Evolutionary conservation across 2,113 vertebrate species (phyloP).

Genomic region (Vombatus ursinus): DNA sequence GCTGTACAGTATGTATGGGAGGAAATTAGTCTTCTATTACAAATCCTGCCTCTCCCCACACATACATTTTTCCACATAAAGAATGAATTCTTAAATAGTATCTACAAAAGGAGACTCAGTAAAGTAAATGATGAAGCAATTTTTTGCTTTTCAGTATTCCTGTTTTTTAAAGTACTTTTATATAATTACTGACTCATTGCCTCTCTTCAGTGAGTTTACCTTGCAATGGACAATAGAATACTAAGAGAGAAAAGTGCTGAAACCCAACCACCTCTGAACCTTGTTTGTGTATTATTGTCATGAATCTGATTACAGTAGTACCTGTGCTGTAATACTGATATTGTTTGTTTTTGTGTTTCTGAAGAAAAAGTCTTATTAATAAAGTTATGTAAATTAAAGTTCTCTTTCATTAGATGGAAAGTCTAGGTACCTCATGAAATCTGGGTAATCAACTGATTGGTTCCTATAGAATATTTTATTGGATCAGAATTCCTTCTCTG

Average conservation of each 20-base stretch:
- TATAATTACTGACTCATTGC: conserved; percentile 34
- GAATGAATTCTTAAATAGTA: conserved; percentile 32
- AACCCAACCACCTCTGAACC: conserved; percentile 55
- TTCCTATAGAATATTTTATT: conserved; percentile 34
- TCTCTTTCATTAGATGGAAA: conserved; percentile 64
- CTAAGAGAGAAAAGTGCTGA: conserved; percentile 17
- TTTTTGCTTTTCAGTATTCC: conserved; percentile 48
- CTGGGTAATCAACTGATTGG: neutral
- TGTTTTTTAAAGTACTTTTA: conserved; percentile 30
- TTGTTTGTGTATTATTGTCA: conserved; percentile 47
- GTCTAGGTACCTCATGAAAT: conserved; percentile 25
- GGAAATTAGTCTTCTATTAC: neutral
- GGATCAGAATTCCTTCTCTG: conserved; percentile 12
- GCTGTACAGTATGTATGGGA: neutral
- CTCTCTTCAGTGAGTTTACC: conserved; percentile 52
- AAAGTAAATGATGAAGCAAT: neutral
- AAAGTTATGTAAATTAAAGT: conserved; percentile 40
- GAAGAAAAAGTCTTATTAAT: conserved; percentile 42
- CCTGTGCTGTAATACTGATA: conserved; percentile 68
- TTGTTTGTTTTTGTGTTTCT: conserved; percentile 26
- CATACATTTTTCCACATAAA: neutral
- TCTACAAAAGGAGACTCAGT: conserved; percentile 32
- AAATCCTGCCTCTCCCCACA: neutral
- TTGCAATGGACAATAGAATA: neutral
- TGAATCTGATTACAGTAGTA: conserved; percentile 50